phyloP scores from a whole-genome alignment of 2,888 invertebrate species.

The Thereva nobilitata region DNA sequence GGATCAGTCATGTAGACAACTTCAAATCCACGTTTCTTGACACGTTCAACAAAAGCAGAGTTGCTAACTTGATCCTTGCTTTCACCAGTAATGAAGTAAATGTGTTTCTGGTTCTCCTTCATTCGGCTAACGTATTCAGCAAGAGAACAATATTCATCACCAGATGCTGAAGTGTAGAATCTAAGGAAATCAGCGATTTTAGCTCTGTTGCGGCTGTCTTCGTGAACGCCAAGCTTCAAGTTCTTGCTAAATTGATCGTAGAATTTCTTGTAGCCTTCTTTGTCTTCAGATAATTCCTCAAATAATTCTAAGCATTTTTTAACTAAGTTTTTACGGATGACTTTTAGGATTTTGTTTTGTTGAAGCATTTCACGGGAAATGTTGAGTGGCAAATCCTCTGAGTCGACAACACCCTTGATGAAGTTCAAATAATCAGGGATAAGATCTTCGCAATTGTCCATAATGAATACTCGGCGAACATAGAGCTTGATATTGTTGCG shows the following conservation, averaged over 20 bases:
- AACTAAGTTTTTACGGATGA: slow-evolving; percentile 97
- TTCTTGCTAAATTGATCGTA: slow-evolving; percentile 99
- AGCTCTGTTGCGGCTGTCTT: slow-evolving; percentile 91
- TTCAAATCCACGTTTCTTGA: slow-evolving; percentile 97
- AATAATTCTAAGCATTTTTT: slow-evolving; percentile 98
- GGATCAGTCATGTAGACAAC: slow-evolving; percentile 99
- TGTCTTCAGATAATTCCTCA: slow-evolving; percentile 94
- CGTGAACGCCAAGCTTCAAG: slow-evolving; percentile 95
- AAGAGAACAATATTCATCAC: slow-evolving; percentile 90
- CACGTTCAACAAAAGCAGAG: slow-evolving; percentile 96
- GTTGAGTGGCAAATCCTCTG: slow-evolving; percentile 96
- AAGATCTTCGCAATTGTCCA: slow-evolving; percentile 99
- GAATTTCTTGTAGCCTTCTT: slow-evolving; percentile 95
- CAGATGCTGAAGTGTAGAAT: slow-evolving; percentile 91
- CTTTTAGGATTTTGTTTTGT: slow-evolving; percentile 98
- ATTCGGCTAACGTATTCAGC: slow-evolving; percentile 96
- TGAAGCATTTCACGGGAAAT: slow-evolving; percentile 99
- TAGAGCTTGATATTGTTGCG: slow-evolving; percentile 99
- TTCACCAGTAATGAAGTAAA: slow-evolving; percentile 98
- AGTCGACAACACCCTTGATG: slow-evolving; percentile 97
- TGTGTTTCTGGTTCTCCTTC: slow-evolving; percentile 98
- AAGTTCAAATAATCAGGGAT: slow-evolving; percentile 98
- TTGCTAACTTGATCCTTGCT: slow-evolving; percentile 91
- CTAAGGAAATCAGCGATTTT: slow-evolving; percentile 88
- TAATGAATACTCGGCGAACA: slow-evolving; percentile 97